Base-by-base conservation (phyloP, 1,140 invertebrate genomes). In the Nasonia longicornis region DNA sequence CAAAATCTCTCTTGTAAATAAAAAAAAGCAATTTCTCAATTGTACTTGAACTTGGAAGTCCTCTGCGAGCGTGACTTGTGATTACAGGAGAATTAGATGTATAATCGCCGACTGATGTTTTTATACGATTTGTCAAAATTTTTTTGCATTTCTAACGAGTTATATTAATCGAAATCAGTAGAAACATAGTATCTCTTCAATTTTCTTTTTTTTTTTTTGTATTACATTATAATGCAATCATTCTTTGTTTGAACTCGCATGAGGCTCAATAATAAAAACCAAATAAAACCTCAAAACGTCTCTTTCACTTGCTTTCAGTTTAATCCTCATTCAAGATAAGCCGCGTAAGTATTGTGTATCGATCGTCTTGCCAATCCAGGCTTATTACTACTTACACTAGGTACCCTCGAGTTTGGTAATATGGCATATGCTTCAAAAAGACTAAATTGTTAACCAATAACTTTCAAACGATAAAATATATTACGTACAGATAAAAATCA, bases 91-190 rank as follows among this genome's bases (percentile, higher is more conserved):
- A 80, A 80, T 69, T 35, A 58, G 42, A 31, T 70, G 42, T 26
- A 70, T 67, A 58, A 70, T 77, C 67, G 14, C 35, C 42, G 48
- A 77, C 35, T 77, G 48, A 77, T n/a, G 69, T 78, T 82, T 80
- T 82, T 82, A 52, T 78, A 74, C 26, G 16, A 64, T 82, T 67
- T 66, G 52, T 82, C 48, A 12, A 82, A 82, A 78, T 82, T 78
- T 70, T 52, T 77, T 64, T 7, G 22, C 12, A 78, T 82, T 74
- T 82, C 48, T 29, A 76, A 71, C 11, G 76, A 69, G n/a, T 75
- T 67, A 58, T 69, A 42, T 42, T 10, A 75, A 67, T 48, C 3
- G n/a, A 74, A 69, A 80, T 66, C 6, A 66, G 22, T 52, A 75
- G 16, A 52, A 52, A 69, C 7, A 64, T 31, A 80, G 63, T 79